Conservation (phyloP, 2,888 invertebrate genomes). For the Scrobipalpa costella region DNA sequence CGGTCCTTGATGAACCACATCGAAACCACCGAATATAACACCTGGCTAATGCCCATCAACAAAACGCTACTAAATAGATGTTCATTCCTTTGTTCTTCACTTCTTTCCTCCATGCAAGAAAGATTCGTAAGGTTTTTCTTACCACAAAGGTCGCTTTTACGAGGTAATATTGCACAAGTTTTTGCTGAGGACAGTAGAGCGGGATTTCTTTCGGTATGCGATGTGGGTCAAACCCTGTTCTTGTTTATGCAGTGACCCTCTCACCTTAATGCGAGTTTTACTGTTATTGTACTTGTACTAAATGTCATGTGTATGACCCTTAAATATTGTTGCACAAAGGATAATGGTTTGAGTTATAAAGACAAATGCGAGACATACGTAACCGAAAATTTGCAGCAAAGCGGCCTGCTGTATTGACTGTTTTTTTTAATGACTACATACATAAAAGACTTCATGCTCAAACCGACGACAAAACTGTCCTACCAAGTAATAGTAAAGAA, state of each 20-base stretch:
- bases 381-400: no score
- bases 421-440: no score
- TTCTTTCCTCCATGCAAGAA: neutral
- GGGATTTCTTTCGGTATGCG: constrained; percentile 50
- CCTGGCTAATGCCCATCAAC: no score
- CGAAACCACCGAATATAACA: no score
- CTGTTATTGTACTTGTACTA: constrained; percentile 19
- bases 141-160: constrained; percentile 54
- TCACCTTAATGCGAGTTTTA: constrained; percentile 17
- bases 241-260: constrained; percentile 46
- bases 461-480: no score
- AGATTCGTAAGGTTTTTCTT: constrained; percentile 42
- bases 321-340: neutral
- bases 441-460: no score
- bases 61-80: neutral
- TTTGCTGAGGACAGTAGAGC: constrained; percentile 63
- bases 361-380: neutral
- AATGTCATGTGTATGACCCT: neutral
- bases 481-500: no score
- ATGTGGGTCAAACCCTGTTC: constrained; percentile 60
- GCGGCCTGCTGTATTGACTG: no score
- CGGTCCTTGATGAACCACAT: no score
- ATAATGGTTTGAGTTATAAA: neutral
- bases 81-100: no score
- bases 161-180: constrained; percentile 55